Evolutionary conservation across 1,140 invertebrate genomes (phyloP), one percentile per base, ranked within the genome.

Genomic region (Macrostomum lignano): DNA sequence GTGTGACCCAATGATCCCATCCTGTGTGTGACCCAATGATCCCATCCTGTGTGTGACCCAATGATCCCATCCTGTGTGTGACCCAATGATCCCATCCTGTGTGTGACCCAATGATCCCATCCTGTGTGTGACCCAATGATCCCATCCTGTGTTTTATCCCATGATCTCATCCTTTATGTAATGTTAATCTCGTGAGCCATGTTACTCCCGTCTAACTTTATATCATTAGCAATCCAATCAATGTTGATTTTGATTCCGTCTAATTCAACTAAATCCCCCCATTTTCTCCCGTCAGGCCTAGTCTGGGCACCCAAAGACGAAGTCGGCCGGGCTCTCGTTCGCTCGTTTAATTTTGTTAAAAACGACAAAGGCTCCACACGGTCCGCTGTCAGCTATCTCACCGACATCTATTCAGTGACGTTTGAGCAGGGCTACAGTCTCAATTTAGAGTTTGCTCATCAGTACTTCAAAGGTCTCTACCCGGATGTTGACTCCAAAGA

Each of bases 331-430:
- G 75, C 75, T 17, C 58, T 91, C 19, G 63, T 76, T 1, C 75
- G 78, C 52, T 76, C 78, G 4, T 93, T 74, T 52, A 86, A 91
- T 58, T 91, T 78, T 58, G 68, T 93, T 10, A 46, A 81, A 52
- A 67, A 67, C 34, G 72, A 72, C 51, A 41, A 52, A 22, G 38
- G 39, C 28, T 20, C 43, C n/a, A 66, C 67, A 44, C 52, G 68
- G 1, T 65, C 71, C 32, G 76, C 72, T 2, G 55, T 82, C 7
- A 68, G 70, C 37, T 84, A 82, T 48, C 62, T 84, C 17, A 72
- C 72, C 10, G 71, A 76, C 57, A 70, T 75, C 58, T 64, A 58
- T 43, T 17, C 21, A 21, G 21, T 19, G 7, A 5, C 6, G 35
- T 40, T 41, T 17, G 7, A 9, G 5, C 31, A 38, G 13, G 23